Conservation (phyloP, 2,113 vertebrate species). For the Tetrax tetrax region DNA sequence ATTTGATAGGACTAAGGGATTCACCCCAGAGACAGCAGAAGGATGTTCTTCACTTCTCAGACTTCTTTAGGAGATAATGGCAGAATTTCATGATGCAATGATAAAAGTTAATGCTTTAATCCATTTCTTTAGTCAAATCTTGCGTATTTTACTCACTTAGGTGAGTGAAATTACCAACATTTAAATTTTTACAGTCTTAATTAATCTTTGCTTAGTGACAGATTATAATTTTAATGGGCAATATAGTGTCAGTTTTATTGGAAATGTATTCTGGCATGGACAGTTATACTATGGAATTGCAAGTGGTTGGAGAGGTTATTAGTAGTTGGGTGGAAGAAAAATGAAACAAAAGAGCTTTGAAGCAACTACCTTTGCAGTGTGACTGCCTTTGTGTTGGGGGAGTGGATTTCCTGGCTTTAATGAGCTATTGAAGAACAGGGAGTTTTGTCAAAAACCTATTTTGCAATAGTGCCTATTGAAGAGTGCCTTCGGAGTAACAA, state of each 20-base stretch:
- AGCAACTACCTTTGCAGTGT: background rate
- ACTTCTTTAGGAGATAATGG: background rate
- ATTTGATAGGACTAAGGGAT: background rate
- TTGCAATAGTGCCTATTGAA: background rate
- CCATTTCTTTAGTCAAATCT: background rate
- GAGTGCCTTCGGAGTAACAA: background rate
- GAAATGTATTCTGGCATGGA: background rate
- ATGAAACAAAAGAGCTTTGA: slow-evolving; percentile 45
- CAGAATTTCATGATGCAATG: background rate
- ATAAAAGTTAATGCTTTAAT: background rate
- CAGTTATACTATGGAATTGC: background rate
- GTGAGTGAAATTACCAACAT: background rate
- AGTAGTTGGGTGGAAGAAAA: background rate
- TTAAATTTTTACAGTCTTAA: background rate
- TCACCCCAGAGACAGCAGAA: background rate
- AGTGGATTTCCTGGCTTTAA: background rate
- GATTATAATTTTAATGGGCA: background rate
- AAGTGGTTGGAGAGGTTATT: background rate
- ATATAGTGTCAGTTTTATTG: background rate
- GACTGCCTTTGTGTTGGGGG: background rate
- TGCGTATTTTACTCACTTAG: background rate
- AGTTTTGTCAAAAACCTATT: background rate
- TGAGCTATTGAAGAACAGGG: background rate
- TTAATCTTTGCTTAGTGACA: background rate
- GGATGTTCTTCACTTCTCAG: background rate